Conservation (phyloP, 1,140 invertebrate genomes). For the Brachionus sp. region DNA sequence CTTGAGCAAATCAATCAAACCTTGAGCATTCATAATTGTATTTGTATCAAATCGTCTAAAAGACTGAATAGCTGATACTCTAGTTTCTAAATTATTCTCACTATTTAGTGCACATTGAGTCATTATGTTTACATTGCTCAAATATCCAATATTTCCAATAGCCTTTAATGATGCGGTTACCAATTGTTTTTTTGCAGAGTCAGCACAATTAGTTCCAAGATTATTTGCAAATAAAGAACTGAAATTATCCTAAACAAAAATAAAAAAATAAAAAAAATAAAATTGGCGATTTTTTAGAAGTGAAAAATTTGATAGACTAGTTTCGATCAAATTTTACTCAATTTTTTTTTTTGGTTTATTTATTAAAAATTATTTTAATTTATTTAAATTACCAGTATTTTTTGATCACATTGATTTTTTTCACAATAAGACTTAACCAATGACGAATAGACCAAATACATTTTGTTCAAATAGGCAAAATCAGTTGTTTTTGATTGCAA, state of each 20-base stretch:
- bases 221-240: background rate
- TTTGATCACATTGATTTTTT: background rate
- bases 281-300: too few species aligned
- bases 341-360: too few species aligned
- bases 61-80: slow-evolving; percentile 28
- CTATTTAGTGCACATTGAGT: slow-evolving; percentile 14
- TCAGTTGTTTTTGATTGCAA: background rate
- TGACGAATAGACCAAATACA: slow-evolving; percentile 37
- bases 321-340: too few species aligned
- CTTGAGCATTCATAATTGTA: slow-evolving; percentile 12
- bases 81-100: background rate
- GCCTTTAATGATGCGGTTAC: slow-evolving; percentile 20
- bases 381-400: slow-evolving; percentile 15
- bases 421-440: background rate
- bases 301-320: background rate
- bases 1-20: background rate
- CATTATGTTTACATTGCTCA: background rate
- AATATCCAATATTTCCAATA: slow-evolving; percentile 40
- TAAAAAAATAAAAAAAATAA: background rate
- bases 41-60: slow-evolving; percentile 13
- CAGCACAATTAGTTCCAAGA: slow-evolving; percentile 23
- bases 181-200: background rate
- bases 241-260: background rate
- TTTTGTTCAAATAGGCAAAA: slow-evolving; percentile 36
- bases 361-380: too few species aligned